These are phyloP conservation scores for Arion vulgaris DNA, from an alignment of 1,140 invertebrate genomes.

Conservation along the genomic window DNA sequence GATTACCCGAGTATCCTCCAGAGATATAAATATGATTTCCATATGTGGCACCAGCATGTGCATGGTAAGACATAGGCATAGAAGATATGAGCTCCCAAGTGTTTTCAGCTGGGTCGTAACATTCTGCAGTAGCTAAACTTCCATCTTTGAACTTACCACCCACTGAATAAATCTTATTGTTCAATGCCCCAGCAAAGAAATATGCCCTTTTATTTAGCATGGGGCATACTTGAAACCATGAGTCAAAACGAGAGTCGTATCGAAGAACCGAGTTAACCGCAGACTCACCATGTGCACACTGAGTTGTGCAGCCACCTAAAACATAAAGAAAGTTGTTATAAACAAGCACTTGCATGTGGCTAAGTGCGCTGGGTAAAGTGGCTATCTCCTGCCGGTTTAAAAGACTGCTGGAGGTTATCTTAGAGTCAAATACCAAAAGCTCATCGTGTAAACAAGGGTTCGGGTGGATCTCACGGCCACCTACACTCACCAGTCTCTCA, in stretches of 20 bases:
- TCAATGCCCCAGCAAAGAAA: constrained; percentile 71
- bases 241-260: constrained; percentile 71
- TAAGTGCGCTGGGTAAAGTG: constrained; percentile 70
- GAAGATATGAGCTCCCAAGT: constrained; percentile 68
- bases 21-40: constrained; percentile 70
- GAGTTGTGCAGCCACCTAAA: constrained; percentile 71
- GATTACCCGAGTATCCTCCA: constrained; percentile 73
- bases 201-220: constrained; percentile 73
- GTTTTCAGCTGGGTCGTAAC: constrained; percentile 69
- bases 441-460: constrained; percentile 71
- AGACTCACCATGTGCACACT: constrained; percentile 73
- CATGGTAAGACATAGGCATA: constrained; percentile 71
- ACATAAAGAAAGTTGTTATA: constrained; percentile 72
- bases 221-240: constrained; percentile 69
- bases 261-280: constrained; percentile 71
- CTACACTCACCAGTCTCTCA: constrained; percentile 68
- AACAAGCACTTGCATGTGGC: constrained; percentile 73
- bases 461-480: constrained; percentile 71
- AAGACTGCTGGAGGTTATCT: constrained; percentile 68
- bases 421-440: constrained; percentile 69
- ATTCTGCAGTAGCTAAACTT: constrained; percentile 69
- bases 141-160: constrained; percentile 73
- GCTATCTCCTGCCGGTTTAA: constrained; percentile 68
- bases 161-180: constrained; percentile 69
- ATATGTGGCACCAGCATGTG: constrained; percentile 71